Conservation (phyloP, 1,140 invertebrate species). For the Drosophila jambulina region DNA sequence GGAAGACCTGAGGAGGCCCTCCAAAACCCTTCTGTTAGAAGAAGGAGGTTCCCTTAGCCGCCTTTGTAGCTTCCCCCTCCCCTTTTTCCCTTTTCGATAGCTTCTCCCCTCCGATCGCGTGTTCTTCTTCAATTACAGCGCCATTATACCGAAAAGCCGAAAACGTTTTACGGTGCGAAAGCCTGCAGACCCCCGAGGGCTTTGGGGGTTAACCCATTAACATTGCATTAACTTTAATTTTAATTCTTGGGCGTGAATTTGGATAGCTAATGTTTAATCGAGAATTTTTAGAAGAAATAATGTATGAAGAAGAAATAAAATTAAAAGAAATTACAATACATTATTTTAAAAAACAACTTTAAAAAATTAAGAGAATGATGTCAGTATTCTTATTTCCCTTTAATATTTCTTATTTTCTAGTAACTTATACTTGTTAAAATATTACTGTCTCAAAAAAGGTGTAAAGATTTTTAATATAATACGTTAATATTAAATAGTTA, state of each 20-base stretch:
- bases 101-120: slow-evolving; percentile 58
- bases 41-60: slow-evolving; percentile 46
- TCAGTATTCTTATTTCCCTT: no score
- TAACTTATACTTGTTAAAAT: not conserved
- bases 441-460: no score
- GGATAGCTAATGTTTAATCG: no score
- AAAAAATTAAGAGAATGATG: not conserved
- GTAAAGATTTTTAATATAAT: no score
- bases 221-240: not conserved
- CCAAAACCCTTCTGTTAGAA: slow-evolving; percentile 47
- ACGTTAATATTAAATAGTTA: no score
- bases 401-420: not conserved
- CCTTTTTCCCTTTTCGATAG: not conserved
- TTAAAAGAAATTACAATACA: no score
- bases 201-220: slow-evolving; percentile 23
- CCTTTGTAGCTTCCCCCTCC: slow-evolving; percentile 18
- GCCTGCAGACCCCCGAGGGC: slow-evolving; percentile 40
- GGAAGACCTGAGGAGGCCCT: not conserved
- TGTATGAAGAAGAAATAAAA: no score
- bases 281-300: not conserved
- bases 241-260: not conserved
- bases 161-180: slow-evolving; percentile 70
- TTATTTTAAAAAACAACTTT: no score
- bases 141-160: slow-evolving; percentile 74
- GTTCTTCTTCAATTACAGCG: slow-evolving; percentile 81